A percentile compares a stretch with the other conserved stretches of the same genome.
Conservation (phyloP, 2,113 vertebrate species). For the Regulus satrapa region DNA sequence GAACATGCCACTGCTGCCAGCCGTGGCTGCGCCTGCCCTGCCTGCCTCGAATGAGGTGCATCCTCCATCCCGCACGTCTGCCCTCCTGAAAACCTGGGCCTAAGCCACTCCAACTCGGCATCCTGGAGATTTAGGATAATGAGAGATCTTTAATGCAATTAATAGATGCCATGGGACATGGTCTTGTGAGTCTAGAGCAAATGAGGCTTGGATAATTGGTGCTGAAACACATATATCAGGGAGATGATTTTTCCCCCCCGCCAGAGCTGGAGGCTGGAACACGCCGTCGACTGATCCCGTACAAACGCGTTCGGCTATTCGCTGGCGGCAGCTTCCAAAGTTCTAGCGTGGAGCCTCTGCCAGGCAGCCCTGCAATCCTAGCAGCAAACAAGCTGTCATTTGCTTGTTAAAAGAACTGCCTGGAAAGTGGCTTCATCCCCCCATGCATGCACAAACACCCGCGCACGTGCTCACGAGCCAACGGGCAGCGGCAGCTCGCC, state of each 20-base stretch:
- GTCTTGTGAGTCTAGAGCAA: conserved; percentile 38
- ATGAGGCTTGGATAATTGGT: conserved; percentile 57
- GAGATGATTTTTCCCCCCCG: not conserved
- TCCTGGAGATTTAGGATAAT: conserved; percentile 1
- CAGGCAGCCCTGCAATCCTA: not conserved
- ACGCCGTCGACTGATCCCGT: not conserved
- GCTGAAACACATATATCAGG: conserved; percentile 15
- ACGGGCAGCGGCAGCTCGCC: rapidly evolving
- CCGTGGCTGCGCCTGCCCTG: rapidly evolving
- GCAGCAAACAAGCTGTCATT: conserved; percentile 19
- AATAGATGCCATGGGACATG: conserved; percentile 43
- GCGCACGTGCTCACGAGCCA: rapidly evolving
- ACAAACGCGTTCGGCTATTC: not conserved
- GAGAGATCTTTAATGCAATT: conserved; percentile 43
- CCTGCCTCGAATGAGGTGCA: rapidly evolving
- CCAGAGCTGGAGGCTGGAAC: not conserved
- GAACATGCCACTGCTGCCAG: not conserved
- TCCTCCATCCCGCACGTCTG: rapidly evolving
- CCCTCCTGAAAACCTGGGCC: not conserved
- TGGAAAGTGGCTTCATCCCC: not conserved
- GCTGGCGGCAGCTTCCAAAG: not conserved
- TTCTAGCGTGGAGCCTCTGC: not conserved
- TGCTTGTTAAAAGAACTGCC: not conserved
- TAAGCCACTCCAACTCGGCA: not conserved
- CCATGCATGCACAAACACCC: not conserved